Conservation (phyloP, 2,113 vertebrate genomes). For the Equus quagga region DNA sequence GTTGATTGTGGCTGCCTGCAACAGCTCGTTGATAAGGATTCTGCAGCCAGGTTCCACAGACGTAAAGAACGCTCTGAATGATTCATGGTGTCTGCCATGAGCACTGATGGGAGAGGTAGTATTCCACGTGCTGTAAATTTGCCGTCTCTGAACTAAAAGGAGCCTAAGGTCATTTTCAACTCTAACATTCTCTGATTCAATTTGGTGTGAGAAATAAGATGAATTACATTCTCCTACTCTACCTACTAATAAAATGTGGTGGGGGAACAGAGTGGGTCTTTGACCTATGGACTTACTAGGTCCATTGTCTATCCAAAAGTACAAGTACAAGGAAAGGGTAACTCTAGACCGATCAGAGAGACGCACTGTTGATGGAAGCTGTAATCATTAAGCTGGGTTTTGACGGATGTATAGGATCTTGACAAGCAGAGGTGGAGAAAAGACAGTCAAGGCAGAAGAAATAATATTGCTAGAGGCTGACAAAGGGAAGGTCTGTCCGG, state of each 20-base stretch:
- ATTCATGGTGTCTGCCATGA: fast-evolving
- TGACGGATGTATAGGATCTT: neutral
- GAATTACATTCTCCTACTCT: neutral
- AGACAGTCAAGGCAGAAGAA: neutral
- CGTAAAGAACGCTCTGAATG: neutral
- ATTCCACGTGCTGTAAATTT: neutral
- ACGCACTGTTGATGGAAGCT: neutral
- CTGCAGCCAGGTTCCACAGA: neutral
- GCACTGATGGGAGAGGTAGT: neutral
- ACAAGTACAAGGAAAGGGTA: neutral
- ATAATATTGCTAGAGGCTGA: neutral
- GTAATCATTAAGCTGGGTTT: neutral
- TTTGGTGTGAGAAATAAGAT: neutral
- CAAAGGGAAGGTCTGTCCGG: neutral
- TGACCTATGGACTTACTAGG: neutral
- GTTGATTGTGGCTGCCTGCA: neutral
- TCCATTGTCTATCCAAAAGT: neutral
- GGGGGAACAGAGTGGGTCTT: fast-evolving
- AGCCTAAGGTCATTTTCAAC: neutral
- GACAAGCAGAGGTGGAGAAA: neutral
- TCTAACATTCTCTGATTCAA: neutral
- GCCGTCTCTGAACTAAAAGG: neutral
- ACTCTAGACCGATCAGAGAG: neutral
- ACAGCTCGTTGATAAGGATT: neutral
- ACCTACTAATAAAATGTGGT: neutral